A percentile compares a stretch with the other conserved stretches of the same genome.
phyloP scores from a whole-genome alignment of 2,888 invertebrate species.

The Ellobium chinense region DNA sequence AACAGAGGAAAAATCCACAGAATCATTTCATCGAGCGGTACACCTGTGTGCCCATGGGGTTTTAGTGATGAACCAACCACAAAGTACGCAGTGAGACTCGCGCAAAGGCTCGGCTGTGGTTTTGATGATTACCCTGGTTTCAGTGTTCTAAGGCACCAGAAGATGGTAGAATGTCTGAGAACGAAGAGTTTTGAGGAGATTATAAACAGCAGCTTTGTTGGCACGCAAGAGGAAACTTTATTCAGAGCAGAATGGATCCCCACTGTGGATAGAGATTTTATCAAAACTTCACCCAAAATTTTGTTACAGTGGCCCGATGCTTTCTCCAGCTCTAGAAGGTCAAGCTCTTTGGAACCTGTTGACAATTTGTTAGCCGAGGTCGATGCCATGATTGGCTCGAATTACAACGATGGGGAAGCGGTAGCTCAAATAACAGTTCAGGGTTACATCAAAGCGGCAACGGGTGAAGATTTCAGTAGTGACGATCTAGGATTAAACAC shows the following conservation, averaged over 20 bases:
- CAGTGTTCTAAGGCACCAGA: slow-evolving; percentile 80
- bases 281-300: slow-evolving; percentile 84
- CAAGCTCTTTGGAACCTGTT: neutral
- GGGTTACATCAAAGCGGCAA: slow-evolving; percentile 37
- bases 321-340: neutral
- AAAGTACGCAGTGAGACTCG: slow-evolving; percentile 89
- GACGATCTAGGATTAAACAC: neutral
- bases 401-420: slow-evolving; percentile 57
- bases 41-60: slow-evolving; percentile 95
- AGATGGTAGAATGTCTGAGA: slow-evolving; percentile 88
- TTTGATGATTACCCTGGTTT: slow-evolving; percentile 78
- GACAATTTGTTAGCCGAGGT: slow-evolving; percentile 46
- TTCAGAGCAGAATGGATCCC: slow-evolving; percentile 83
- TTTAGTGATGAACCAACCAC: slow-evolving; percentile 88
- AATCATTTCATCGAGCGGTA: slow-evolving; percentile 95
- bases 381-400: slow-evolving; percentile 54
- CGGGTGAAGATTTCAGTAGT: slow-evolving; percentile 15
- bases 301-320: slow-evolving; percentile 39
- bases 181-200: slow-evolving; percentile 50
- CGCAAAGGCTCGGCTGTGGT: slow-evolving; percentile 90
- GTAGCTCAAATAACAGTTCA: slow-evolving; percentile 47
- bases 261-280: slow-evolving; percentile 93
- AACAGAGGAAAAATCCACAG: slow-evolving; percentile 87
- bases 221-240: slow-evolving; percentile 62
- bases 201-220: slow-evolving; percentile 52